Evolutionary conservation across 2,888 invertebrate genomes (phyloP).

Genomic region (Polietes domitor): DNA sequence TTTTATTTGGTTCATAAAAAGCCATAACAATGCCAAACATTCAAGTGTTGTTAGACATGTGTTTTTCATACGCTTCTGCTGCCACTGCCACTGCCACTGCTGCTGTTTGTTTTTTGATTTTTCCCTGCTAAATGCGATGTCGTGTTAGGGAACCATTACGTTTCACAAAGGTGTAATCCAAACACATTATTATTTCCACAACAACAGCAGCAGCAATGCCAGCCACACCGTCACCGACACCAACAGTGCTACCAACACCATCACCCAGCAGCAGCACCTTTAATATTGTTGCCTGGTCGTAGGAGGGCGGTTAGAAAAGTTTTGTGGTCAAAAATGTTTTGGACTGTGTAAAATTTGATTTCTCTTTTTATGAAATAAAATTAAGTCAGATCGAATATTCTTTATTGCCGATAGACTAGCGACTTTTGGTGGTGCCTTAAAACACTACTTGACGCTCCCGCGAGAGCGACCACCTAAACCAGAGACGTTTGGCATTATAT

Average conservation of each 20-base stretch:
- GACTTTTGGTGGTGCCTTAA: too few species aligned
- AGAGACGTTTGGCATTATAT: too few species aligned
- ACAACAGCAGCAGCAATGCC: conserved; percentile 33
- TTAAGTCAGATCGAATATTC: too few species aligned
- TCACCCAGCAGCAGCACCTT: not conserved
- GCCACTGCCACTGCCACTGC: not conserved
- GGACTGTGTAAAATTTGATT: too few species aligned
- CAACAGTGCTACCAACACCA: not conserved
- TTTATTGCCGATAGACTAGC: too few species aligned
- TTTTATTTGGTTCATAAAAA: conserved; percentile 40
- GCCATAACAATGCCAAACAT: conserved; percentile 40
- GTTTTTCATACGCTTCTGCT: conserved; percentile 25
- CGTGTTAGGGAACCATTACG: conserved; percentile 52
- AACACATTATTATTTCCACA: conserved; percentile 51
- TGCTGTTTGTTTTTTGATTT: not conserved
- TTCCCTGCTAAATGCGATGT: conserved; percentile 37
- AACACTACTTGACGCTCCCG: too few species aligned
- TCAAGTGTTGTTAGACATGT: conserved; percentile 51
- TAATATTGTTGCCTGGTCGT: not conserved
- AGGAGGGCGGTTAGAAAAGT: too few species aligned
- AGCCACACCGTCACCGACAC: not conserved
- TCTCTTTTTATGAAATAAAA: too few species aligned
- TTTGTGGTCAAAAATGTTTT: too few species aligned
- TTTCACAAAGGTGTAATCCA: conserved; percentile 50
- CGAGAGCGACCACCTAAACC: too few species aligned